phyloP scores from a whole-genome alignment of 2,113 vertebrate species.

The Micronycteris hirsuta region DNA sequence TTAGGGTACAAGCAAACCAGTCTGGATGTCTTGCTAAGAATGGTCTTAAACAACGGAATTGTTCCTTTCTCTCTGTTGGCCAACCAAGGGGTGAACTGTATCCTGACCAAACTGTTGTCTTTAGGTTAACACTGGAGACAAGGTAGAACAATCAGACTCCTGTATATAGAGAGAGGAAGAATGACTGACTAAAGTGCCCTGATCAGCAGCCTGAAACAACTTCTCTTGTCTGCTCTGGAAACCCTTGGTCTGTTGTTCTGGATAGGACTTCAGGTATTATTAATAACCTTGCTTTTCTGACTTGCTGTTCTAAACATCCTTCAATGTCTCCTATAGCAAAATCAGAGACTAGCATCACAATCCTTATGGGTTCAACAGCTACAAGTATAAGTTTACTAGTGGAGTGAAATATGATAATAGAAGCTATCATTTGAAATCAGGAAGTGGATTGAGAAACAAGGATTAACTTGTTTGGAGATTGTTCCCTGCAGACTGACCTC shows the following conservation, averaged over 20 bases:
- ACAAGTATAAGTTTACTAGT: neutral
- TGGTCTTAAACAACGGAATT: neutral
- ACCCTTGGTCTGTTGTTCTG: neutral
- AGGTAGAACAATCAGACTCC: neutral
- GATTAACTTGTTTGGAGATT: neutral
- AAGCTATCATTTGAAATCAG: neutral
- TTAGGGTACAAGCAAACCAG: neutral
- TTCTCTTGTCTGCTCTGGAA: neutral
- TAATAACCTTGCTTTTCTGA: neutral
- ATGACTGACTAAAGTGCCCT: neutral
- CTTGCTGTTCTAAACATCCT: neutral
- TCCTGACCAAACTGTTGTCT: neutral
- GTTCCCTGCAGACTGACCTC: neutral
- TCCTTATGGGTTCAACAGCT: neutral
- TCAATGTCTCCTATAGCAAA: neutral
- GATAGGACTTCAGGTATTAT: neutral
- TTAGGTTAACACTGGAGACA: neutral
- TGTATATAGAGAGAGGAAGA: neutral
- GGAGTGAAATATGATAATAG: neutral
- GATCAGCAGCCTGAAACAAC: neutral
- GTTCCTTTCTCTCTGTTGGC: neutral
- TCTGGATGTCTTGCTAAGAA: neutral
- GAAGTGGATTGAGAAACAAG: neutral
- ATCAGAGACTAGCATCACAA: neutral
- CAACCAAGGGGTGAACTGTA: neutral